These are phyloP conservation scores for Nannobrachium achirus DNA, from an alignment of 2,113 vertebrate species.

Conservation along the genomic window DNA sequence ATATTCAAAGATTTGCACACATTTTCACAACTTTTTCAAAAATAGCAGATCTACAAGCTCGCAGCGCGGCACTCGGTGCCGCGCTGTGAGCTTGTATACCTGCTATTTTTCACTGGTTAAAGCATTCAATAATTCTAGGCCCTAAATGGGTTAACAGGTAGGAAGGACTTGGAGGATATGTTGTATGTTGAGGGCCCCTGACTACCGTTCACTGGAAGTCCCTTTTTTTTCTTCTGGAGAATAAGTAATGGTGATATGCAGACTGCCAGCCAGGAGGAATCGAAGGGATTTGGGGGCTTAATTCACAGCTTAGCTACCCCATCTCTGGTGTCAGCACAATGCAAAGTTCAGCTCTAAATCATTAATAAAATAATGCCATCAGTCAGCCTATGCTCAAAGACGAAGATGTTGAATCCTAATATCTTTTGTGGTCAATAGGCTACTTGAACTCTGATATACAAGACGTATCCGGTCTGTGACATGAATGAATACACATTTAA, in stretches of 20 bases:
- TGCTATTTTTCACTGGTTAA: no score
- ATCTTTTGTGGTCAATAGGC: constrained; percentile 61
- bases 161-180: constrained; percentile 71
- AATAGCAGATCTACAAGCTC: no score
- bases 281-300: constrained; percentile 81
- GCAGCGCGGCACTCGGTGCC: no score
- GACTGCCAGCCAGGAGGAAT: constrained; percentile 75
- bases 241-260: constrained; percentile 81
- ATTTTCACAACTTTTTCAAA: no score
- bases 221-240: constrained; percentile 68
- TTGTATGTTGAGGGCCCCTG: constrained; percentile 50
- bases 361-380: constrained; percentile 81
- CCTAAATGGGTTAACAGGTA: no score
- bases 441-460: constrained; percentile 32
- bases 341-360: constrained; percentile 81
- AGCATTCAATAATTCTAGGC: no score
- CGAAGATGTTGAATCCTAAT: constrained; percentile 65
- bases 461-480: background rate
- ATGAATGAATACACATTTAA: background rate
- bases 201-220: constrained; percentile 65
- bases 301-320: constrained; percentile 78
- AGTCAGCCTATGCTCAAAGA: constrained; percentile 62
- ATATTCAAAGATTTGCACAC: no score
- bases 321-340: constrained; percentile 83
- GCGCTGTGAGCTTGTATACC: no score